Evolutionary conservation across 1,140 invertebrate genomes (phyloP), one percentile per base, ranked within the genome.

Genomic region (Drosophila oshimai): DNA sequence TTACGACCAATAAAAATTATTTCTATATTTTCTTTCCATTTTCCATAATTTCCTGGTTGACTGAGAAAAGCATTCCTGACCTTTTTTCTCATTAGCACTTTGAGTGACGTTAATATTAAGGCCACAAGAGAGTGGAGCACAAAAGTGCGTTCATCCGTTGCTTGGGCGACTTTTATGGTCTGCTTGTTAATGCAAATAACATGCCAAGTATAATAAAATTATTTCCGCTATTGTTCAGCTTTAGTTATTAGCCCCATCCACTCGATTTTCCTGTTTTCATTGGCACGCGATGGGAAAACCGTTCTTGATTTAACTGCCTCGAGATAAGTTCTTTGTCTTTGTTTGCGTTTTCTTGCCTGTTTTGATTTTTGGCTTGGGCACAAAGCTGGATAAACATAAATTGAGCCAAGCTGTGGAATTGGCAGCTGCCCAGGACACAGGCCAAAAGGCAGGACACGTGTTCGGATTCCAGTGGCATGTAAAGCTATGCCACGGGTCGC

Each of bases 111-210:
- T 54, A 50, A 60, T 64, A 62, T 73, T 60, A 34, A 50, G 79
- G 77, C 77, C 78, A 20, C 22, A 26, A 31, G 47, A 51, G 20
- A 58, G 10, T 24, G n/a, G 24, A 42, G 65, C 39, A 28, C n/a
- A 17, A 74, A 58, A 77, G 24, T 44, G 37, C 36, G 39, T 83
- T 57, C 37, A 42, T 68, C 50, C 77, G 31, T 70, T 70, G 44
- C 36, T 54, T 18, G 42, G 73, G 58, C 58, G 57, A 75, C 78
- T 86, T 65, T 86, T 71, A 79, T 79, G 71, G 60, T 28, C 68
- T 64, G 64, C 73, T 86, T 84, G 75, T 60, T 86, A 47, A 80
- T 84, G 75, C 67, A 84, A 84, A 84, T 86, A 57, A 28, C 51
- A 68, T 41, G 58, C 28, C 47, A 54, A 75, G 57, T 67, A 33